phyloP scores from a whole-genome alignment of 1,140 invertebrate genomes.

The Cotesia chilonis region DNA sequence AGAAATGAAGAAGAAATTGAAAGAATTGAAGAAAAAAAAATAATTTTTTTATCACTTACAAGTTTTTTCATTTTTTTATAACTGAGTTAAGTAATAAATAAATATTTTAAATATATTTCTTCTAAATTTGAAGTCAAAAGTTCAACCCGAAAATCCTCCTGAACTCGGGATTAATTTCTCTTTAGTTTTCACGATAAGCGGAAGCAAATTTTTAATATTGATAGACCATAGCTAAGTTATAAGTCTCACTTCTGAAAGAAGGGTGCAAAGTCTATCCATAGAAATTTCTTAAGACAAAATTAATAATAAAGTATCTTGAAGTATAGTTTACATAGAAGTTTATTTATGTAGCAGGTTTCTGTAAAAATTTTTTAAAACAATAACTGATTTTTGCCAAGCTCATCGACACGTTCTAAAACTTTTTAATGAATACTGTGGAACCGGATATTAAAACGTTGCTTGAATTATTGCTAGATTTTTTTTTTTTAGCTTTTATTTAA shows the following conservation, averaged over 20 bases:
- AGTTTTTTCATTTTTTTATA: neutral
- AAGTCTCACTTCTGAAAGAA: neutral
- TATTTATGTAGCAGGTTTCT: no score
- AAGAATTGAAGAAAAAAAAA: conserved; percentile 39
- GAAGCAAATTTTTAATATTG: neutral
- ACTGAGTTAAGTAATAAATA: neutral
- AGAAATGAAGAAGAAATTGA: conserved; percentile 75
- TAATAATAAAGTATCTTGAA: conserved; percentile 33
- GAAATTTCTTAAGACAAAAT: conserved; percentile 29
- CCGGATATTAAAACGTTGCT: conserved; percentile 27
- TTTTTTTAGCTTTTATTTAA: neutral
- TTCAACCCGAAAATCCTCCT: neutral
- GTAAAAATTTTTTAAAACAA: conserved; percentile 4
- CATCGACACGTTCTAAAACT: conserved; percentile 34
- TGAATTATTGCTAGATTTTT: conserved; percentile 30
- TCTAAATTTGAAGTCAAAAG: neutral
- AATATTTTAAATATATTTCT: neutral
- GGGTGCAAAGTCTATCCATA: neutral
- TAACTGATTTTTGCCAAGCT: conserved; percentile 34
- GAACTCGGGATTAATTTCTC: neutral
- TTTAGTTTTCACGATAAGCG: no score
- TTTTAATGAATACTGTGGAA: conserved; percentile 42
- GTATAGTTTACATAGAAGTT: neutral
- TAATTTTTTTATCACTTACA: conserved; percentile 54
- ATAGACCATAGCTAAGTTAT: neutral